Conservation (phyloP, 2,113 vertebrate genomes). For the Oreochromis niloticus region DNA sequence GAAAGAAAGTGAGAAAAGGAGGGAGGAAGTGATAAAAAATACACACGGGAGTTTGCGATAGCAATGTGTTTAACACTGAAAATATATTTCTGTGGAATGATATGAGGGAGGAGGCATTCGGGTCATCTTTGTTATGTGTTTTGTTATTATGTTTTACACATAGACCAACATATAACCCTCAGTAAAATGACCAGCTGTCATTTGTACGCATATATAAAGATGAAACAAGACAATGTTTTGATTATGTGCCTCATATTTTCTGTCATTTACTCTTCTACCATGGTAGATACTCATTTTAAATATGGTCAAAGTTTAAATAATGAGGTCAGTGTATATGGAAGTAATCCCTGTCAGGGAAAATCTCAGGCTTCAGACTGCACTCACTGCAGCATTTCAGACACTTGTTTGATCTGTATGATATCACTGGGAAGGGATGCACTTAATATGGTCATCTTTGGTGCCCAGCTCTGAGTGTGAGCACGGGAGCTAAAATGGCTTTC, state of each 20-base stretch:
- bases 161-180: not conserved
- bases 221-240: not conserved
- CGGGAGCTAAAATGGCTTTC: not conserved
- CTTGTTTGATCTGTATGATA: not conserved
- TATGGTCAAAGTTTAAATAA: not conserved
- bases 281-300: not conserved
- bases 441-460: not conserved
- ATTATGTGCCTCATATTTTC: not conserved
- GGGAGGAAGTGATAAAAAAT: conserved; percentile 27
- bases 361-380: not conserved
- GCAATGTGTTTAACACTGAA: conserved; percentile 11
- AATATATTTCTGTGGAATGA: not conserved
- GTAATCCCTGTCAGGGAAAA: not conserved
- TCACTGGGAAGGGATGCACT: not conserved
- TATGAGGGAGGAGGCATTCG: not conserved
- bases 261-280: not conserved
- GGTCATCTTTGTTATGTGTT: not conserved
- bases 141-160: not conserved
- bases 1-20: conserved; percentile 42
- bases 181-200: not conserved
- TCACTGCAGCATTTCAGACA: not conserved
- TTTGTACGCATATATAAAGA: not conserved
- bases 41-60: conserved; percentile 8
- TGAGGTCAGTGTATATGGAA: not conserved
- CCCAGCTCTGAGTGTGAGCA: not conserved